Base-by-base conservation (phyloP, 2,888 invertebrate species). In the Elegia similella region DNA sequence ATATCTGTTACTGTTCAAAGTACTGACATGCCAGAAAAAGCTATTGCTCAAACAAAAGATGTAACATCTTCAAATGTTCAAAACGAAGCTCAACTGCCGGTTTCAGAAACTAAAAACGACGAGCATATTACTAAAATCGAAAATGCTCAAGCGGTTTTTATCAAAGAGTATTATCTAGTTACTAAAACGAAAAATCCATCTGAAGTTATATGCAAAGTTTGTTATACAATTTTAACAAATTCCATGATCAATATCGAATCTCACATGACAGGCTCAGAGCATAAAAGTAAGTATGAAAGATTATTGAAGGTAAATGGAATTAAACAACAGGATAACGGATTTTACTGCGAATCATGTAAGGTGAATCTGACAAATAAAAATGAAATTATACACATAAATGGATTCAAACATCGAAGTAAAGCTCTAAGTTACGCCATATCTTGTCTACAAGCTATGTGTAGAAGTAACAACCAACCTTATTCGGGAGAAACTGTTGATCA, bases 151-250 rank as follows among this genome's bases (percentile, higher is more conserved):
- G n/a, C 38, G n/a, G 38, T 46, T n/a, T 46, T 46, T 17, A 12
- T 46, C 10, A 46, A 46, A 46, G 23, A 17, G 10, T 17, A 46
- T 23, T 46, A 46, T 46, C 23, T 23, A 6, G 5, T 46, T 6
- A 3, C 46, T 12, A 46, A 23, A 46, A 46, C 46, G 10, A 8
- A 17, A 17, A 46, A 46, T 29, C 46, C 29, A 12, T n/a, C 12
- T 46, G 23, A 29, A 46, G 12, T n/a, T 6, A 23, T 46, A 46
- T 46, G 46, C n/a, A 46, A 23, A 46, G 17, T 46, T 46, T 46
- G 46, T 23, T 12, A 46, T 23, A 12, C 12, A 29, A n/a, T 23
- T 23, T 12, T 46, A 12, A 10, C 46, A 23, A 46, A 46, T 46
- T n/a, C 46, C 12, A 6, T 46, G 23, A 23, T 23, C n/a, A 23